Conservation (phyloP, 2,888 invertebrate species). For the Tetanocera ferruginea region DNA sequence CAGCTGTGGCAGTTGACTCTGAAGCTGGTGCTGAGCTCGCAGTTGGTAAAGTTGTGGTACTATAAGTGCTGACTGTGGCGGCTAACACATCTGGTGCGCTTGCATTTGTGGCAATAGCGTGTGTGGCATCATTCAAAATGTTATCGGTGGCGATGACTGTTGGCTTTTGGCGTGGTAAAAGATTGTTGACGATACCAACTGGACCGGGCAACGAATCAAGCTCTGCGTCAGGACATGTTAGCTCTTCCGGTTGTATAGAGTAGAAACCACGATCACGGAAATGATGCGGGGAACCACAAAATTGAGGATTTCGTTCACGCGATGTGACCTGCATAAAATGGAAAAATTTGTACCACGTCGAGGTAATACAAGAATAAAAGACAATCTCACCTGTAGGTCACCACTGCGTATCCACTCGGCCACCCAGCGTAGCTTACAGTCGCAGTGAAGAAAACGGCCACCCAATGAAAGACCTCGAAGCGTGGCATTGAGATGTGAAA, state of each 20-base stretch:
- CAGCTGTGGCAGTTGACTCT: slow-evolving; percentile 48
- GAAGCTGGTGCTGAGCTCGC: slow-evolving; percentile 45
- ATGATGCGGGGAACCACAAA: slow-evolving; percentile 86
- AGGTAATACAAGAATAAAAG: background rate
- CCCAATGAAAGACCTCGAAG: slow-evolving; percentile 89
- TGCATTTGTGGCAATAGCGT: slow-evolving; percentile 41
- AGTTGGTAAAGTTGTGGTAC: slow-evolving; percentile 54
- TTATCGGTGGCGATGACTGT: slow-evolving; percentile 63
- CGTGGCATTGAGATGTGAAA: slow-evolving; percentile 84
- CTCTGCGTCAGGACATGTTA: slow-evolving; percentile 74
- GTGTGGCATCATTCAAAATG: slow-evolving; percentile 49
- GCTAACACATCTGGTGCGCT: slow-evolving; percentile 41
- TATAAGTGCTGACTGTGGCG: slow-evolving; percentile 55
- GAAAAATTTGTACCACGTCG: background rate
- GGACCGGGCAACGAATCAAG: slow-evolving; percentile 70
- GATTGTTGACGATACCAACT: slow-evolving; percentile 68
- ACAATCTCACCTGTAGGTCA: slow-evolving; percentile 81
- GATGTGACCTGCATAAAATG: slow-evolving; percentile 76
- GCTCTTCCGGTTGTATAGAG: slow-evolving; percentile 84
- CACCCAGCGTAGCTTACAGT: slow-evolving; percentile 90
- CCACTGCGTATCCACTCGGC: slow-evolving; percentile 90
- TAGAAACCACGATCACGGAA: slow-evolving; percentile 89
- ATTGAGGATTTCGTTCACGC: slow-evolving; percentile 91
- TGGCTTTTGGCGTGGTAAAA: slow-evolving; percentile 65
- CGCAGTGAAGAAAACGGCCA: slow-evolving; percentile 89